Conservation (phyloP, 2,797 vertebrate species). For the Scyliorhinus canicula region DNA sequence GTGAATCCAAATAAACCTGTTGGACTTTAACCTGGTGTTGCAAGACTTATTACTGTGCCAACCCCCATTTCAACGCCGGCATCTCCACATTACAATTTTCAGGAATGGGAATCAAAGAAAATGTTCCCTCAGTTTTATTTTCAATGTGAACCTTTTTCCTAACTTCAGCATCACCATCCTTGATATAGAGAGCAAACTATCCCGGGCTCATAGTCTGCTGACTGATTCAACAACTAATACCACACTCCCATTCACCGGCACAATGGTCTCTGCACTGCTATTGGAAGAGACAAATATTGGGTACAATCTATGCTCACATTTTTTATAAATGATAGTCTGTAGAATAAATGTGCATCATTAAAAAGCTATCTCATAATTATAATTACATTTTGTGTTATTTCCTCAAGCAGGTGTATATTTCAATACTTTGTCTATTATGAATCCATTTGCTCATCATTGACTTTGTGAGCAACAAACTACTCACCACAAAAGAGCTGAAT, state of each 20-base stretch:
- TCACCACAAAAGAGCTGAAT: background rate
- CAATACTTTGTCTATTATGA: background rate
- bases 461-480: background rate
- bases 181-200: background rate
- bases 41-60: too few relatives aligned
- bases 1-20: too few relatives aligned
- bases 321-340: constrained; percentile 5
- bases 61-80: too few relatives aligned
- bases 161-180: background rate
- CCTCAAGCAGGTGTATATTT: background rate
- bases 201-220: too few relatives aligned
- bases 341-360: constrained; percentile 11
- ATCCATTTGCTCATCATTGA: background rate
- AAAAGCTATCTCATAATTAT: constrained; percentile 21
- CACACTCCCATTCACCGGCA: background rate
- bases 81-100: background rate
- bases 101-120: background rate
- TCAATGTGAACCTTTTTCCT: background rate
- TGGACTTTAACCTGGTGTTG: too few relatives aligned
- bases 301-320: background rate
- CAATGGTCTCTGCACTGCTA: background rate
- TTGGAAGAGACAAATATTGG: background rate
- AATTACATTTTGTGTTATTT: background rate
- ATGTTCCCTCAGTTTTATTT: background rate
- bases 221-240: background rate